Conservation (phyloP, 2,113 vertebrate genomes). For the Chelonoidis abingdonii region DNA sequence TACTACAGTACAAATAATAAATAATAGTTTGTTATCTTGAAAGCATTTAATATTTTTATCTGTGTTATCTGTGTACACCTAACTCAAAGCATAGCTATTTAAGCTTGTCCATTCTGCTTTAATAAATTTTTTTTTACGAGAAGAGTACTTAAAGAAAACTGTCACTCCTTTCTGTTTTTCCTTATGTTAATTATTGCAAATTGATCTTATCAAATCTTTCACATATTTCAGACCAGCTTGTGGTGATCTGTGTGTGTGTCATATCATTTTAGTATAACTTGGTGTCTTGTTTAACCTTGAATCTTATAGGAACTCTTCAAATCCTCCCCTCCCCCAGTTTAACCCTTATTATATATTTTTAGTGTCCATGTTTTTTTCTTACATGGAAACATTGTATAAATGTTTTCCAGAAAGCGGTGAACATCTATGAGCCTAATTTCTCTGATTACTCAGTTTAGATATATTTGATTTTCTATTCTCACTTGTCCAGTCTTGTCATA, state of each 20-base stretch:
- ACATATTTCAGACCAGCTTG: no score
- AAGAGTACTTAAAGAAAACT: background rate
- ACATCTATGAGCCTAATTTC: background rate
- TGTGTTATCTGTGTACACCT: rapidly evolving
- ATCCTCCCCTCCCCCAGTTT: background rate
- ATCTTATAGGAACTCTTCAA: background rate
- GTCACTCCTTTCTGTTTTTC: background rate
- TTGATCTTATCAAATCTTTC: no score
- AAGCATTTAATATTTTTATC: rapidly evolving
- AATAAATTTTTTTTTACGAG: background rate
- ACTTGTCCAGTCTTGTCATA: background rate
- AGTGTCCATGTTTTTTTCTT: background rate
- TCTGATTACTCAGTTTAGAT: background rate
- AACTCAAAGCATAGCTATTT: rapidly evolving
- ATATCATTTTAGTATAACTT: no score
- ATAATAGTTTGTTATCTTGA: rapidly evolving
- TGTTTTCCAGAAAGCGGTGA: background rate
- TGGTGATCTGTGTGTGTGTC: no score
- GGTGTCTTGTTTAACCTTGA: background rate
- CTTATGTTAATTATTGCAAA: rapidly evolving
- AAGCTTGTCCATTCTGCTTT: rapidly evolving
- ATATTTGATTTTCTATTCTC: background rate
- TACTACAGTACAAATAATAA: rapidly evolving
- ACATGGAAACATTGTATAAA: background rate
- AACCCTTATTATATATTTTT: rapidly evolving